These are phyloP conservation scores for Zeus faber DNA, from an alignment of 2,113 vertebrate genomes.

Conservation along the genomic window DNA sequence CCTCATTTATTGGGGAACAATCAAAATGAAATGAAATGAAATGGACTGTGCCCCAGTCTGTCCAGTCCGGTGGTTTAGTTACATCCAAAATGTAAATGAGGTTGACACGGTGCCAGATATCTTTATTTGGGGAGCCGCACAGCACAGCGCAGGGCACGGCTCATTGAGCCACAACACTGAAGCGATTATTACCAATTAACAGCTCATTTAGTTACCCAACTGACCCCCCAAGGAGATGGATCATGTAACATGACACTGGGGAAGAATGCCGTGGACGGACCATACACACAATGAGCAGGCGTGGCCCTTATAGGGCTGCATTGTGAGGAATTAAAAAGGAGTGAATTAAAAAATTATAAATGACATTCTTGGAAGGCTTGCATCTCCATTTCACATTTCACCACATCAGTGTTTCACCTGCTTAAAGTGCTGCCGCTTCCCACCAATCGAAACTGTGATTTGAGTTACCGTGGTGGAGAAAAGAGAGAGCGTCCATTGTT, in stretches of 20 bases:
- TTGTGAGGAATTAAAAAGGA: neutral
- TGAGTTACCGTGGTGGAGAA: conserved; percentile 11
- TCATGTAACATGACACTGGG: conserved; percentile 32
- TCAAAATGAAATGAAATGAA: too few relatives aligned
- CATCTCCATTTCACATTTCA: too few relatives aligned
- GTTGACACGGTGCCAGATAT: conserved; percentile 27
- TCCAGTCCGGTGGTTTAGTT: conserved; percentile 19
- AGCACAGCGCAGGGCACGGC: conserved; percentile 17
- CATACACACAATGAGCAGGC: conserved; percentile 18
- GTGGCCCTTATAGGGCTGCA: neutral
- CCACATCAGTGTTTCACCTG: conserved; percentile 26
- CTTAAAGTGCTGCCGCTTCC: neutral
- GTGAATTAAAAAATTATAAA: neutral
- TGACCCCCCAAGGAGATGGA: conserved; percentile 29
- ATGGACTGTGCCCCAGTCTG: conserved; percentile 2
- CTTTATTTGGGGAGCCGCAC: conserved; percentile 16
- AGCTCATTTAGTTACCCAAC: conserved; percentile 23
- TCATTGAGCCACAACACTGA: conserved; percentile 45
- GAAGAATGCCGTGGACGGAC: conserved; percentile 22
- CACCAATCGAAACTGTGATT: too few relatives aligned
- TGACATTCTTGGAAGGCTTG: too few relatives aligned
- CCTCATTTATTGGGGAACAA: conserved; percentile 18
- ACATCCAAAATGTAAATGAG: conserved; percentile 21
- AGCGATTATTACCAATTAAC: conserved; percentile 56
- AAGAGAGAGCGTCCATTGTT: conserved; percentile 26